Percentiles rank a stretch among this genome's conserved stretches.
Evolutionary conservation across 2,113 vertebrate species (phyloP).

Genomic region (Ictalurus punctatus): DNA sequence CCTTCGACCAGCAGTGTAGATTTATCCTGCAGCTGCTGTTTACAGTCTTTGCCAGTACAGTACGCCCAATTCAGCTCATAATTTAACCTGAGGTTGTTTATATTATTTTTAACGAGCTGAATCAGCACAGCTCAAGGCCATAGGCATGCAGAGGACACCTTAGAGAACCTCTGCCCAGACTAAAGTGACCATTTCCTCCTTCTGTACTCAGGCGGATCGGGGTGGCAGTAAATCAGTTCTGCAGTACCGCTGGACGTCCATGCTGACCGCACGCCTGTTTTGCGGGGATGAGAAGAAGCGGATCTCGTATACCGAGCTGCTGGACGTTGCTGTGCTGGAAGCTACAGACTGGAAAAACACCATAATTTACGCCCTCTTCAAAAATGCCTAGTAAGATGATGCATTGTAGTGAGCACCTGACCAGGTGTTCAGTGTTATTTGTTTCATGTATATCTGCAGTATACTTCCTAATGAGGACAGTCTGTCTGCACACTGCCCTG

Average conservation of each 20-base stretch:
- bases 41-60: background rate
- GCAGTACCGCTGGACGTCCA: slow-evolving; percentile 72
- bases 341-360: slow-evolving; percentile 53
- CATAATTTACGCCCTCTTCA: slow-evolving; percentile 71
- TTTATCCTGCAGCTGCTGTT: background rate
- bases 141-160: background rate
- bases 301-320: slow-evolving; percentile 62
- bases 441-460: background rate
- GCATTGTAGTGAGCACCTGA: background rate
- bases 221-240: slow-evolving; percentile 64
- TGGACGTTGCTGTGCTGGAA: slow-evolving; percentile 59
- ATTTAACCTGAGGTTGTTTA: background rate
- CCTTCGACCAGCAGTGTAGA: background rate
- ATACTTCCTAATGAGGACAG: background rate
- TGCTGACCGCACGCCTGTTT: slow-evolving; percentile 64
- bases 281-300: slow-evolving; percentile 59
- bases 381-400: slow-evolving; percentile 68
- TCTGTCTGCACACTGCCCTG: background rate
- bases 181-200: background rate
- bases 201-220: slow-evolving; percentile 58
- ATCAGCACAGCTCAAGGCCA: background rate
- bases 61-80: background rate
- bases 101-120: background rate
- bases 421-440: background rate
- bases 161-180: background rate